phyloP scores from a whole-genome alignment of 2,113 vertebrate species.

The Leptodactylus fuscus region DNA sequence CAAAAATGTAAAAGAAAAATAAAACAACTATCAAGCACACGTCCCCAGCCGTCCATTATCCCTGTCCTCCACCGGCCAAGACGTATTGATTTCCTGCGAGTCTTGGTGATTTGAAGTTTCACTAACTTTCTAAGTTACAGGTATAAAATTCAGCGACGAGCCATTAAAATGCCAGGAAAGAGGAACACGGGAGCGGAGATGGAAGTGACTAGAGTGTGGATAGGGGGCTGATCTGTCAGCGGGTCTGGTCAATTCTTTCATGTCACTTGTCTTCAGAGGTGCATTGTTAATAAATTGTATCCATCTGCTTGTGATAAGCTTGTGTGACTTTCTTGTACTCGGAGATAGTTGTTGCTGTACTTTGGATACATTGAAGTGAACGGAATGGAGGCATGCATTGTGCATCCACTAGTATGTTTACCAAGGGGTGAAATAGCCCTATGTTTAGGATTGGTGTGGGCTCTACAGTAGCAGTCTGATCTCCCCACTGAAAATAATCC shows the following conservation, averaged over 20 bases:
- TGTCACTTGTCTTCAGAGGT: background rate
- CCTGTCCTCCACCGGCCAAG: background rate
- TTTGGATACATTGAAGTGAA: no score
- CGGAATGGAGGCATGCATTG: no score
- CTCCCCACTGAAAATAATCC: no score
- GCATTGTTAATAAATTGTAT: constrained; percentile 21
- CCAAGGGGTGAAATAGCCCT: no score
- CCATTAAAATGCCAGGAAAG: constrained; percentile 24
- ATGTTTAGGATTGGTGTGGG: no score
- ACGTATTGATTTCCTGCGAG: constrained; percentile 29
- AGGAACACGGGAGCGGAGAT: background rate
- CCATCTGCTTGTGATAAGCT: constrained; percentile 8
- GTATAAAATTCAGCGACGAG: background rate
- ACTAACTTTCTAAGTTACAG: constrained; percentile 6
- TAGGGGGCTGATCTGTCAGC: background rate
- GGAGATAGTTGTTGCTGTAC: no score
- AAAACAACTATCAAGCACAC: background rate
- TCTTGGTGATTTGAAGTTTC: constrained; percentile 17
- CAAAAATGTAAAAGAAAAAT: background rate
- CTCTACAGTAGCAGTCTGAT: no score
- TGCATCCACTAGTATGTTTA: no score
- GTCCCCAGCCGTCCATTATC: constrained; percentile 3
- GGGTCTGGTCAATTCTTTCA: background rate
- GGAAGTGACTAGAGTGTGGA: background rate
- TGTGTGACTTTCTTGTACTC: background rate